Conservation (phyloP, 2,797 vertebrate species). For the Gila robusta region DNA sequence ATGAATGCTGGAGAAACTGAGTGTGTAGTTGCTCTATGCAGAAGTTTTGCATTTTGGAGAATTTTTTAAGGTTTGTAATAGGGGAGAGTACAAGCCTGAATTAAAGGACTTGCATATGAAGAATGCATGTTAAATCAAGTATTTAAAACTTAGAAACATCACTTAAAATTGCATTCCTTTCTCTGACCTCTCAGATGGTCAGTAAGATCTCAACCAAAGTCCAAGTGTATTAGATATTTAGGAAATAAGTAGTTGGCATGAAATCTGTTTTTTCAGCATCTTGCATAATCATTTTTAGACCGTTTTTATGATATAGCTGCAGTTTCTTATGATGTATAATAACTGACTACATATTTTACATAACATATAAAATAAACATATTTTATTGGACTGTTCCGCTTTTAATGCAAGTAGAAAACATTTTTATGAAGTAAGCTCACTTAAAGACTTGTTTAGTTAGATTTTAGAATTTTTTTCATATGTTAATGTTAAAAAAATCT, state of each 20-base stretch:
- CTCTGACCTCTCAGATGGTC: neutral
- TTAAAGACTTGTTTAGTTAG: too few species aligned
- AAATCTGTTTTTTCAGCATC: neutral
- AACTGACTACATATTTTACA: neutral
- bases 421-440: too few species aligned
- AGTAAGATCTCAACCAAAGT: neutral
- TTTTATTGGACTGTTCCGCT: too few species aligned
- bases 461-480: too few species aligned
- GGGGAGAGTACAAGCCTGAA: neutral
- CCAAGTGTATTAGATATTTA: neutral
- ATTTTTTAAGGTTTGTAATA: neutral
- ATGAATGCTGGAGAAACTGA: neutral
- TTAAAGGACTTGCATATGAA: neutral
- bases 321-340: neutral
- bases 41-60: slow-evolving; percentile 21
- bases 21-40: neutral
- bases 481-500: too few species aligned
- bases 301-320: neutral
- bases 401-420: too few species aligned
- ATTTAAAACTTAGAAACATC: neutral
- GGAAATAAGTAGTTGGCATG: neutral
- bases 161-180: neutral
- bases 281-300: neutral
- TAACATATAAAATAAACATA: too few species aligned
- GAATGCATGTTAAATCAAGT: neutral